phyloP scores from a whole-genome alignment of 1,140 invertebrate genomes.

The Drosophila dunni region DNA sequence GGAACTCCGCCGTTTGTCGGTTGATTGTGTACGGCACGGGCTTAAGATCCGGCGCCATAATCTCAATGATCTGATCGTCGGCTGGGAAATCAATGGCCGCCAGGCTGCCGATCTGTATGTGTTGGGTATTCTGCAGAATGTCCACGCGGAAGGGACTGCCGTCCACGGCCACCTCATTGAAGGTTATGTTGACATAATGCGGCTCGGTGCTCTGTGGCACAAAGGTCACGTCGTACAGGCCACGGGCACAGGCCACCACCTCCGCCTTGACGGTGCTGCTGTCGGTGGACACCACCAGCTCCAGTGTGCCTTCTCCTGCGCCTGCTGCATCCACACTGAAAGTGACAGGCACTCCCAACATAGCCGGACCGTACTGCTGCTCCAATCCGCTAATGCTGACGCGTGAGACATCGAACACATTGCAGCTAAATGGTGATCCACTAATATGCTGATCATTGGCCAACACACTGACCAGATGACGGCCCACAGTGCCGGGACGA shows the following conservation, averaged over 20 bases:
- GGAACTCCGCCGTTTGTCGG: conserved; percentile 86
- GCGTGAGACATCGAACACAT: conserved; percentile 95
- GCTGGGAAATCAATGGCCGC: conserved; percentile 87
- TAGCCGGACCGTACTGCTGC: conserved; percentile 86
- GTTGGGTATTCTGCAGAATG: conserved; percentile 93
- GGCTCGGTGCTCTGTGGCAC: conserved; percentile 94
- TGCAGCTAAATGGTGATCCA: conserved; percentile 96
- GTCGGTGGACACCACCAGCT: conserved; percentile 96
- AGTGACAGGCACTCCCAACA: conserved; percentile 93
- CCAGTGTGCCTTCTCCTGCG: conserved; percentile 97
- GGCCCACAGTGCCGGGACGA: conserved; percentile 92
- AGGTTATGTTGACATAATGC: conserved; percentile 98
- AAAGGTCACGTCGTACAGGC: conserved; percentile 98
- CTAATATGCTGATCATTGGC: conserved; percentile 93
- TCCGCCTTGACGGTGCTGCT: conserved; percentile 94
- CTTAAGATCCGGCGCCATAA: conserved; percentile 86
- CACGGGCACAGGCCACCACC: conserved; percentile 94
- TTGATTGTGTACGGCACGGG: conserved; percentile 85
- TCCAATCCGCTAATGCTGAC: conserved; percentile 92
- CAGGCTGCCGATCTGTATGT: conserved; percentile 86
- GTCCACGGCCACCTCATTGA: conserved; percentile 97
- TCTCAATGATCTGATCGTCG: conserved; percentile 86
- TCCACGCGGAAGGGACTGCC: conserved; percentile 97
- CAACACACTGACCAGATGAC: conserved; percentile 92
- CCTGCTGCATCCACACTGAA: conserved; percentile 97